Base-by-base conservation (phyloP, 2,113 vertebrate genomes). In the Muntiacus muntjak region DNA sequence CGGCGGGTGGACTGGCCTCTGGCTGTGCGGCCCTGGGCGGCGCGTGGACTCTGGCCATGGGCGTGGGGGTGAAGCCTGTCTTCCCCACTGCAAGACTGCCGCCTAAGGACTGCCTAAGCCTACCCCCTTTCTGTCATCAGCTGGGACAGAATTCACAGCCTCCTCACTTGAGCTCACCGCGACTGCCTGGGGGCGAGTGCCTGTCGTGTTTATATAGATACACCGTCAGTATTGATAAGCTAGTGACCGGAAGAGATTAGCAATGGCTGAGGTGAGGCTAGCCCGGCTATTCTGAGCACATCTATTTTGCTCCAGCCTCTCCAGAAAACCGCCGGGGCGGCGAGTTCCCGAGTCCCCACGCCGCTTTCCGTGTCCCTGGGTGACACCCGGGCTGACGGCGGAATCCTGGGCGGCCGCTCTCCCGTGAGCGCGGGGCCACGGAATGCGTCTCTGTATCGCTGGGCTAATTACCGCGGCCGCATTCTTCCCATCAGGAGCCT, bases 331-430 rank as follows among this genome's bases (percentile, higher is more conserved):
- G 6, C 50, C 67, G 2, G 10, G 21, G 15, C 1, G 5, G 17
- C 0, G 0, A 0, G 1, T 5, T 55, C 89, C 62, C 1, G 6
- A 23, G 54, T 8, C 71, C 55, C 4, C 1, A 15, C 0, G 0
- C 3, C 0, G 6, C 71, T 23, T 7, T 54, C 6, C 8, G 15
- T 25, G 74, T 45, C 55, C 45, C 21, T 17, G 87, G 43, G 62
- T 13, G 91, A 54, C 52, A 2, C 33, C 23, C 7, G 4, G 58
- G 85, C 64, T 25, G 33, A 8, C 0, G 0, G n/a, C 7, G 79
- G 58, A 6, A 83, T 33, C 17, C 54, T 1, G 1, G 13, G 71
- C 0, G 6, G 71, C 85, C 15, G 7, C 8, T 45, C 30, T 10
- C 8, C 88, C 1, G 0, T 3, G 50, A 19, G 1, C 9, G 15